Evolutionary conservation across 2,888 invertebrate species (phyloP).

Genomic region (Mystacides longicornis): DNA sequence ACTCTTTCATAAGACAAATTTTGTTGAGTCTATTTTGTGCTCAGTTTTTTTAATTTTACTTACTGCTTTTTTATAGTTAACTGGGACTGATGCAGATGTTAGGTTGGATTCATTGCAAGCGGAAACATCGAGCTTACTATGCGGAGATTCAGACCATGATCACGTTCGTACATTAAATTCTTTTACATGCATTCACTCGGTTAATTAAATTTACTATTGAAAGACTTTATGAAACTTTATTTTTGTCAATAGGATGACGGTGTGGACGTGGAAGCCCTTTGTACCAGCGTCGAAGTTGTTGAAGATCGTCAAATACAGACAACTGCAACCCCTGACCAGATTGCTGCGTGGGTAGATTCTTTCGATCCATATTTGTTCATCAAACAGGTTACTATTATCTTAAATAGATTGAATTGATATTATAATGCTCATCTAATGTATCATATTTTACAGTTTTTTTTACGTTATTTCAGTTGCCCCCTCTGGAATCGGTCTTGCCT

Average conservation of each 20-base stretch:
- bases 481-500: constrained; percentile 40
- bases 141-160: constrained; percentile 17
- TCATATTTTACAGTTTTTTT: no score
- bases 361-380: constrained; percentile 90
- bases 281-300: constrained; percentile 12
- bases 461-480: constrained; percentile 37
- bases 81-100: constrained; percentile 16
- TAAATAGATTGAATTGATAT: neutral
- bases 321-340: constrained; percentile 40
- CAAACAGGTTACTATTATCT: constrained; percentile 57
- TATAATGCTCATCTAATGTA: no score
- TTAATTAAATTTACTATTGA: neutral
- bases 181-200: neutral
- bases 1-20: neutral
- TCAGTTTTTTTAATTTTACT: neutral
- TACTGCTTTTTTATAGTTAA: constrained; percentile 12
- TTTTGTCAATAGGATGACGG: constrained; percentile 42
- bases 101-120: constrained; percentile 19
- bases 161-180: constrained; percentile 13
- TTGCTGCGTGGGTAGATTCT: constrained; percentile 56
- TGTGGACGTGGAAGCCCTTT: constrained; percentile 36
- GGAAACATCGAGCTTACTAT: constrained; percentile 15
- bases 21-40: neutral
- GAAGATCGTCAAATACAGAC: constrained; percentile 22
- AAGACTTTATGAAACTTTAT: neutral